A percentile compares a stretch with the other conserved stretches of the same genome.
phyloP scores from a whole-genome alignment of 2,113 vertebrate species.

The Fregetta grallaria region DNA sequence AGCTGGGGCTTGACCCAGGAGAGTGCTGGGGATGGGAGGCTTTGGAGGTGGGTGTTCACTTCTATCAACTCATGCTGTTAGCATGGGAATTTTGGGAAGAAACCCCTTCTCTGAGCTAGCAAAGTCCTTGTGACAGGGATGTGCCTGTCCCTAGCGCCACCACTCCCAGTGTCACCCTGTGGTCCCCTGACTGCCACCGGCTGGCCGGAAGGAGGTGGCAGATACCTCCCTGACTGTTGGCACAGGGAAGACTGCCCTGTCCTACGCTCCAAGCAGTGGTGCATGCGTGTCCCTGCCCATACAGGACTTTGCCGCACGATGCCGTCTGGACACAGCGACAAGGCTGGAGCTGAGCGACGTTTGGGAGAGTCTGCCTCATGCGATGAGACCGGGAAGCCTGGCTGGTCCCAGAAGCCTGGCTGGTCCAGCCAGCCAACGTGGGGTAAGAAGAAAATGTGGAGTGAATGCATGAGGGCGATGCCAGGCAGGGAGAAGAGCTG shows the following conservation, averaged over 20 bases:
- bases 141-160: not conserved
- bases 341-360: rapidly evolving
- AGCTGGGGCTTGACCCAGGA: not conserved
- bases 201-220: not conserved
- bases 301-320: rapidly evolving
- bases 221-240: not conserved
- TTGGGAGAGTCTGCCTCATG: not conserved
- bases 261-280: not conserved
- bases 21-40: rapidly evolving
- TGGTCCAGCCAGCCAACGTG: not conserved
- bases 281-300: rapidly evolving
- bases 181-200: rapidly evolving
- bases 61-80: not conserved
- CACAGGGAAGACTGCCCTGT: not conserved
- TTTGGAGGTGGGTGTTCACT: not conserved
- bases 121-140: not conserved
- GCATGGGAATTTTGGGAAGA: not conserved
- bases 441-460: not conserved
- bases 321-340: rapidly evolving
- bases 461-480: rapidly evolving
- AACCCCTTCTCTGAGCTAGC: not conserved
- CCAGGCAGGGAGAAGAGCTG: not conserved
- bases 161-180: not conserved
- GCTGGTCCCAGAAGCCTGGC: not conserved
- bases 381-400: rapidly evolving